A percentile compares a stretch with the other conserved stretches of the same genome.
phyloP scores from a whole-genome alignment of 2,888 invertebrate genomes.

The Sisyra terminalis region DNA sequence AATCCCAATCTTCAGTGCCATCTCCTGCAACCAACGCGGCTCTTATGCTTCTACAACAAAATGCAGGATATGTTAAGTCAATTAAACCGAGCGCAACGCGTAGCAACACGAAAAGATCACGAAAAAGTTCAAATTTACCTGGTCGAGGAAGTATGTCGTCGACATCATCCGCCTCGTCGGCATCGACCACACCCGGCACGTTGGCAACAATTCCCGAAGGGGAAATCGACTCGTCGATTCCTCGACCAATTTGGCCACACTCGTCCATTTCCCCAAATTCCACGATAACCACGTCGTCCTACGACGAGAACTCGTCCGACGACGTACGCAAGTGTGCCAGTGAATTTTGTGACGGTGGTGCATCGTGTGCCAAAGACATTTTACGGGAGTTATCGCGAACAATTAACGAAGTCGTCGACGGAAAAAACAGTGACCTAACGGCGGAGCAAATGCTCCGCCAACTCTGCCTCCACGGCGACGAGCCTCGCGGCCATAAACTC shows the following conservation, averaged over 20 bases:
- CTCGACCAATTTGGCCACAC: slow-evolving; percentile 27
- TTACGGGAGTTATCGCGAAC: slow-evolving; percentile 24
- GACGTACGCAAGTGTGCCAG: slow-evolving; percentile 9
- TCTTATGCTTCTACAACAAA: slow-evolving; percentile 23
- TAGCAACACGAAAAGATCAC: slow-evolving; percentile 12
- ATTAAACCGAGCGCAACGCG: slow-evolving; percentile 20
- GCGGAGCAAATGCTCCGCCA: slow-evolving; percentile 25
- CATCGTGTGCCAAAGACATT: slow-evolving; percentile 23
- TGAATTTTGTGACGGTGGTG: slow-evolving; percentile 8
- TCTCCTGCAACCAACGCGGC: slow-evolving; percentile 15
- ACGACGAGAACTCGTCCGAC: slow-evolving; percentile 9
- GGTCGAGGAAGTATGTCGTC: too few species aligned
- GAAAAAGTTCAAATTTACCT: too few species aligned
- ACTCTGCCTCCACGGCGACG: slow-evolving; percentile 23
- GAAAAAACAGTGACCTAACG: slow-evolving; percentile 16
- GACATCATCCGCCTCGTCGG: slow-evolving; percentile 9
- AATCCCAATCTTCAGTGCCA: too few species aligned
- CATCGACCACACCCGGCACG: slow-evolving; percentile 20
- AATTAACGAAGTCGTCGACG: slow-evolving; percentile 25
- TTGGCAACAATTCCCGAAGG: slow-evolving; percentile 30
- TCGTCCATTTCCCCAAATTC: slow-evolving; percentile 11
- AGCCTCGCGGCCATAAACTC: slow-evolving; percentile 21
- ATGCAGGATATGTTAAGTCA: slow-evolving; percentile 24
- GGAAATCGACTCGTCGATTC: slow-evolving; percentile 25
- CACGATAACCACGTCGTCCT: neutral